phyloP scores from a whole-genome alignment of 2,888 invertebrate genomes.

The Stictocephala bisonia region DNA sequence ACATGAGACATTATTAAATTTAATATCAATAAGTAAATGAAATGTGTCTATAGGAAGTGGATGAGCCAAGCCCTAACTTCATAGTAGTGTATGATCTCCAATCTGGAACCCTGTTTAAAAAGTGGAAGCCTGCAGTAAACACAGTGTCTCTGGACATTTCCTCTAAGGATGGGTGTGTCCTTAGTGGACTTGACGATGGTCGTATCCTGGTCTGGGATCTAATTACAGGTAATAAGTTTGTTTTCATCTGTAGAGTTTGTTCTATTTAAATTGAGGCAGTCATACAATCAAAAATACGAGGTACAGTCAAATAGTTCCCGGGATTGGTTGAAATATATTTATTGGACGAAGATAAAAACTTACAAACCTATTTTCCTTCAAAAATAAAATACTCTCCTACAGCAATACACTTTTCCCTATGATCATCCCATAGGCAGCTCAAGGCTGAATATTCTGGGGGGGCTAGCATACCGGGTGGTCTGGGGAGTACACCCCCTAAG shows the following conservation, averaged over 20 bases:
- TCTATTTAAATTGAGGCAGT: constrained; percentile 1
- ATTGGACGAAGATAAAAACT: too few species aligned
- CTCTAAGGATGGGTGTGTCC: constrained; percentile 83
- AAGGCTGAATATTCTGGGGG: too few species aligned
- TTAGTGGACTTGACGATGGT: constrained; percentile 85
- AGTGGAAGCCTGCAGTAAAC: constrained; percentile 89
- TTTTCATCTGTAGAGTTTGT: too few species aligned
- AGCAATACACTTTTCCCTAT: too few species aligned
- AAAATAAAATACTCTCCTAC: too few species aligned
- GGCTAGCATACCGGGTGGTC: too few species aligned
- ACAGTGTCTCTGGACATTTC: constrained; percentile 89
- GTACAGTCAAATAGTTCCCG: too few species aligned
- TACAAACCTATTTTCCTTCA: too few species aligned
- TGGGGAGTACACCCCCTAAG: too few species aligned
- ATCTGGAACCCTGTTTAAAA: constrained; percentile 90
- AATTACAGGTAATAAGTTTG: constrained; percentile 72
- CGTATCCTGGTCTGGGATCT: constrained; percentile 88
- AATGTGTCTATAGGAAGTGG: constrained; percentile 72
- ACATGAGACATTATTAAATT: too few species aligned
- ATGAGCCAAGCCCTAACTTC: constrained; percentile 86
- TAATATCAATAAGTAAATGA: too few species aligned
- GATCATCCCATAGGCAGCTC: too few species aligned
- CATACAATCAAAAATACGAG: neutral
- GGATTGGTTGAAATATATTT: constrained; percentile 9
- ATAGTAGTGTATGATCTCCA: constrained; percentile 91